Conservation (phyloP, 2,797 vertebrate genomes). For the Anguilla pacifica region DNA sequence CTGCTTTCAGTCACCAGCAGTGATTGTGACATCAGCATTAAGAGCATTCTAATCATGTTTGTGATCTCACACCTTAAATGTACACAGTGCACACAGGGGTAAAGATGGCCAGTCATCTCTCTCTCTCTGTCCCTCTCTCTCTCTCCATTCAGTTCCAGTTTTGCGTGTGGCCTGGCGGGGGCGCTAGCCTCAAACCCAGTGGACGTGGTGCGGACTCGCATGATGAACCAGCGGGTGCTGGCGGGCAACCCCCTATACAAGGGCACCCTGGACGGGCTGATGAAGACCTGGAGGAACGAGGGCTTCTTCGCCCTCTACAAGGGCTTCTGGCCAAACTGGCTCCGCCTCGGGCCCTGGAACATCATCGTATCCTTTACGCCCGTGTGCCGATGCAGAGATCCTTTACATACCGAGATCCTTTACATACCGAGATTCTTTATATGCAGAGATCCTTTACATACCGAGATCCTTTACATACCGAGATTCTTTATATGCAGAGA, state of each 20-base stretch:
- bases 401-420: no score
- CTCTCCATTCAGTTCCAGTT: conserved; percentile 81
- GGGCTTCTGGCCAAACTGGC: conserved; percentile 98
- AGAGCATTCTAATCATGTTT: no score
- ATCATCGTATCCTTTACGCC: conserved; percentile 93
- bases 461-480: no score
- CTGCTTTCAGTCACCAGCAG: no score
- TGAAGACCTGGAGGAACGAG: conserved; percentile 93
- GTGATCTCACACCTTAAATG: not conserved
- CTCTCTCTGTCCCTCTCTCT: not conserved
- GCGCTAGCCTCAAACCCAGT: conserved; percentile 96
- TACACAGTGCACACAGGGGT: not conserved
- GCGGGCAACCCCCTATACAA: conserved; percentile 86
- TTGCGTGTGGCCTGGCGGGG: conserved; percentile 89
- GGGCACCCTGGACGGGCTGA: conserved; percentile 90
- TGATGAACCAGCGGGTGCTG: conserved; percentile 96
- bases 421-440: no score
- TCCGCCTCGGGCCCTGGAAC: conserved; percentile 95
- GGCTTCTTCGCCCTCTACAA: conserved; percentile 97
- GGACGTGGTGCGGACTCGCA: conserved; percentile 92
- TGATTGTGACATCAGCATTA: no score
- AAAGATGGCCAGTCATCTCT: not conserved
- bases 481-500: no score
- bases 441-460: no score
- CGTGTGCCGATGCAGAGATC: no score